Conservation (phyloP, 2,888 invertebrate species). For the Orchesella flavescens region DNA sequence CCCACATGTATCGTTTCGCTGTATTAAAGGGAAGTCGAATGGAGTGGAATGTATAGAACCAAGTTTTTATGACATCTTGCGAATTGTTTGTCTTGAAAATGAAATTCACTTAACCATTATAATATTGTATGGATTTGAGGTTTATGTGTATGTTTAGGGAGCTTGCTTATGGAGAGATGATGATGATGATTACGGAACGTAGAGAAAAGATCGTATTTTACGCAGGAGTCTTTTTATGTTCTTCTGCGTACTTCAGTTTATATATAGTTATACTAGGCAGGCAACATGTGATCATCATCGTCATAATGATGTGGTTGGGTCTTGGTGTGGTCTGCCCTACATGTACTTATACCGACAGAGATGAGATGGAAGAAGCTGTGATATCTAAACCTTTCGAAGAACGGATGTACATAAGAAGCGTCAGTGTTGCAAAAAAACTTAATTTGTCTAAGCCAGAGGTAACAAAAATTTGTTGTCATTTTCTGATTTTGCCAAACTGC, state of each 20-base stretch:
- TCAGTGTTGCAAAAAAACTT: no score
- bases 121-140: no score
- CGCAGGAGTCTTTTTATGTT: constrained; percentile 4
- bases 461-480: no score
- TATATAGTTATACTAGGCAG: background rate
- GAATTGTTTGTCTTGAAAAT: background rate
- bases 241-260: background rate
- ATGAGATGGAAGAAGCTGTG: no score
- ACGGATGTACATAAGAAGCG: no score
- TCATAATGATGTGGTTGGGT: constrained; percentile 23
- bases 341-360: background rate
- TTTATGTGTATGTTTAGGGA: no score
- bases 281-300: background rate
- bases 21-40: background rate
- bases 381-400: no score
- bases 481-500: no score
- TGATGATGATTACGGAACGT: no score
- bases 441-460: no score
- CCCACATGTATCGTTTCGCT: background rate
- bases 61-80: background rate
- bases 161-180: no score
- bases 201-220: background rate
- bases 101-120: constrained; percentile 14
- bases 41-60: background rate
- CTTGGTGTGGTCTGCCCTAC: constrained; percentile 35